Evolutionary conservation across 2,113 vertebrate species (phyloP), one percentile per base, ranked within the genome.

Genomic region (Cynocephalus volans): DNA sequence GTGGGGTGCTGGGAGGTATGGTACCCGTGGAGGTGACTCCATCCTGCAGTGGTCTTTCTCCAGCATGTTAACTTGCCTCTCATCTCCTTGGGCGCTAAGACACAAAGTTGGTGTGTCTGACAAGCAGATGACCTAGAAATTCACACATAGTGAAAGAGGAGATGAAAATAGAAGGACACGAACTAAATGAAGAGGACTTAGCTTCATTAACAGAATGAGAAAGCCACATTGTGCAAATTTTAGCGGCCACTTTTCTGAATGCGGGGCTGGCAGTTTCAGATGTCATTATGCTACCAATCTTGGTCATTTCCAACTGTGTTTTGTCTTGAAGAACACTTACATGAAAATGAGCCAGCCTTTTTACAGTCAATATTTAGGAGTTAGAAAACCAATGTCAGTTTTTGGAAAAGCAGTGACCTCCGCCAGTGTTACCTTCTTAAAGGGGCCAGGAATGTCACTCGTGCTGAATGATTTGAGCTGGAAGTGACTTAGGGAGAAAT

Each of bases 361-460:
- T 54, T 23, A 33, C 45, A 33, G 19, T 54, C 12, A 21, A 24
- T 15, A 19, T 54, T 8, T 23, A 24, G n/a, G 23, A 6, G 48
- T 41, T 36, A n/a, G 70, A 50, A 86, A 58, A 54, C 10, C 31
- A 28, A 1, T 0, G 19, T 28, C 36, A 0, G 23, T 17, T 33
- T 76, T 54, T 21, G 50, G 85, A 73, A 60, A 33, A 36, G 23
- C 41, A 45, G 15, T 18, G 4, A 14, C 21, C 6, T 11, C 13
- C 11, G 24, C 48, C 1, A 33, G 17, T 5, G 3, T 15, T 52
- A 28, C 11, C 19, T 48, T 41, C 9, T 0, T 2, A 28, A 41
- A 18, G 31, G 4, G 36, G 19, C 52, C n/a, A 0, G 50, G 52
- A 45, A 6, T 7, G 3, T 62, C 6, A 0, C 28, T 54, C 0